Base-by-base conservation (phyloP, 2,113 vertebrate genomes). In the Donacobius atricapilla region DNA sequence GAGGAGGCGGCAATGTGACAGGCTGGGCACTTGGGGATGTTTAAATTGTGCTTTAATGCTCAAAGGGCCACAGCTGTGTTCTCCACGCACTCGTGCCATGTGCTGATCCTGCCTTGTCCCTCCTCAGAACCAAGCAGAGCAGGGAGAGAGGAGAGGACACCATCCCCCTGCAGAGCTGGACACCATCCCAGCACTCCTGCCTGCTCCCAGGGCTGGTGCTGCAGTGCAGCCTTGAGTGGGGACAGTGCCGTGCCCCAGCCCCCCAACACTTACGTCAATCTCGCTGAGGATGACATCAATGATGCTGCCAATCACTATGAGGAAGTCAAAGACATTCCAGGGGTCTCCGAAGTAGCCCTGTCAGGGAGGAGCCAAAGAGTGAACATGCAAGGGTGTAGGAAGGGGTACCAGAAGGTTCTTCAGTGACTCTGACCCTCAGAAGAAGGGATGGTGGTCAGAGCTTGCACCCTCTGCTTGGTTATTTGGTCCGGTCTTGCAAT, bases 271-370 rank as follows among this genome's bases (percentile, higher is more conserved):
- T 96, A 99, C 99, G 2, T 99, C 99, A 0, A 99, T 98, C 98
- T 99, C 99, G 0, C 99, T 99, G 84, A 99, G 98, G 98, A 99
- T 99, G 90, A 99, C 99, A 0, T 99, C 99, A 7, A 99, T 99
- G 65, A 99, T 98, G 91, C 99, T 99, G 66, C 99, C 99, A 0
- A 99, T 95, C 90, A 99, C 99, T 12, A 99, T 99, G 42, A 99
- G 97, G 97, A 99, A 99, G 96, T 99, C 99, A 76, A 99, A 99
- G 84, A 99, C 99, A 2, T 99, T 99, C 99, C 99, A 99, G n/a
- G 99, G 99, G 94, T 99, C 99, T 88, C 99, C 99, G 4, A 99
- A 99, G 94, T 99, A 99, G 82, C 99, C 99, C 99, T 99, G 81
- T 10, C 24, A 58, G 24, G 19, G 18, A 82, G 56, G 28, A 90